Base-by-base conservation (phyloP, 2,797 vertebrate genomes). In the Neosilurus hyrtlii region DNA sequence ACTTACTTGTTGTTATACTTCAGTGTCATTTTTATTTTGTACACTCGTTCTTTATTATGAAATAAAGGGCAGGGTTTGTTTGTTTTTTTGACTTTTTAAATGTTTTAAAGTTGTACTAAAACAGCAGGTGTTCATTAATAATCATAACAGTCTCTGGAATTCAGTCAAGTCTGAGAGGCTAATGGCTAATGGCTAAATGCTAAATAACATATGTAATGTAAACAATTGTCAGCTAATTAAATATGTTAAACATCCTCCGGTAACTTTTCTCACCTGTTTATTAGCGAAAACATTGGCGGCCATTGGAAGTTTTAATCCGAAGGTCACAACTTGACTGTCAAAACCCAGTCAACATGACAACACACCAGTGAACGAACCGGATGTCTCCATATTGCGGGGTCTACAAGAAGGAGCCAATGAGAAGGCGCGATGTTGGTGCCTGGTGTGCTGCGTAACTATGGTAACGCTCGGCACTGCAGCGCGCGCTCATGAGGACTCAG, bases 381-480 rank as follows among this genome's bases (percentile, higher is more conserved):
- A 82, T 30, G 61, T 49, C 5, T 2, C 49, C 16, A 80, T 88
- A 12, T 82, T 88, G 1, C 67, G n/a, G 2, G 8, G 26, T 14
- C 1, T 1, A 11, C 9, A 1, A 2, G 79, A 59, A 72, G 52
- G 7, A 63, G 56, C 89, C 89, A 93, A 91, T 90, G 81, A 22
- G n/a, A 22, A 20, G 9, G 3, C 66, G 62, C 81, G 37, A 79
- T 80, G 2, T 83, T 86, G 56, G 12, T 7, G n/a, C 49, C 82
- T 30, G 30, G 30, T 30, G 30, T 82, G 6, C 0, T 5, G 26
- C 88, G 66, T 93, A 90, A 65, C 90, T 86, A 90, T 91, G 89
- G 91, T 66, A 75, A 92, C 91, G 86, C 65, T 35, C 51, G 91
- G 93, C 91, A 92, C 93, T 82, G 1, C 22, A 6, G 30, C 22